A percentile compares a stretch with the other conserved stretches of the same genome.
These are phyloP conservation scores for Benthosema pterotum DNA, from an alignment of 2,797 vertebrate genomes.

Conservation along the genomic window DNA sequence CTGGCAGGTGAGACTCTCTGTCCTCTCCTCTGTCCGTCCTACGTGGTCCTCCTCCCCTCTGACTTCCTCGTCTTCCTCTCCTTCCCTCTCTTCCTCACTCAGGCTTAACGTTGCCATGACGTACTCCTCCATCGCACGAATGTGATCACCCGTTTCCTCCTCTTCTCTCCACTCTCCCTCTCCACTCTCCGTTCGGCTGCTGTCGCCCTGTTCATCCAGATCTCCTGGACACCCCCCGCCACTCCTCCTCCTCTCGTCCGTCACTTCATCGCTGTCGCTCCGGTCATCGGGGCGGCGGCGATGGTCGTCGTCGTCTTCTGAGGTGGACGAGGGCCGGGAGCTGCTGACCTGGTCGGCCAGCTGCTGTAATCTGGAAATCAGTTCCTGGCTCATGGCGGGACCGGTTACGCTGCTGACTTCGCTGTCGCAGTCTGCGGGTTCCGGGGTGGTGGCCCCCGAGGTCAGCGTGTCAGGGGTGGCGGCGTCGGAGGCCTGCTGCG, in stretches of 20 bases:
- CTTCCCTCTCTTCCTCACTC: slow-evolving; percentile 26
- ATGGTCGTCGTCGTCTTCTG: slow-evolving; percentile 20
- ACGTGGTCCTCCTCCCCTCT: not conserved
- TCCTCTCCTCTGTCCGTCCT: not conserved
- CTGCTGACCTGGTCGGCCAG: slow-evolving; percentile 15
- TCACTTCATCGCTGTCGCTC: slow-evolving; percentile 2
- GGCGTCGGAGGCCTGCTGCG: slow-evolving; percentile 37
- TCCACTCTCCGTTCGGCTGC: not conserved
- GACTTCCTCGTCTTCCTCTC: slow-evolving; percentile 29
- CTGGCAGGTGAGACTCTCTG: slow-evolving; percentile 38
- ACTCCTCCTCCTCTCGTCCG: not conserved
- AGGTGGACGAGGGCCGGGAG: not conserved
- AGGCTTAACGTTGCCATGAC: too few species aligned
- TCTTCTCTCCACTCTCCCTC: slow-evolving; percentile 6
- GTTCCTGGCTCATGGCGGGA: slow-evolving; percentile 36
- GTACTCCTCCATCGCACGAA: not conserved
- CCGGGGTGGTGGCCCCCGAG: slow-evolving; percentile 62
- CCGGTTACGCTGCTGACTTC: slow-evolving; percentile 25
- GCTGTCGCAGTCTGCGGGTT: slow-evolving; percentile 23
- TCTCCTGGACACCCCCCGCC: too few species aligned
- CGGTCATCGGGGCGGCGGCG: not conserved
- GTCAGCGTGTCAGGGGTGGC: slow-evolving; percentile 65
- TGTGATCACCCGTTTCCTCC: slow-evolving; percentile 1
- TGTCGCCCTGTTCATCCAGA: too few species aligned
- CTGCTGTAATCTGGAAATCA: slow-evolving; percentile 37